phyloP scores from a whole-genome alignment of 2,113 vertebrate species.

The Sinocyclocheilus grahami region DNA sequence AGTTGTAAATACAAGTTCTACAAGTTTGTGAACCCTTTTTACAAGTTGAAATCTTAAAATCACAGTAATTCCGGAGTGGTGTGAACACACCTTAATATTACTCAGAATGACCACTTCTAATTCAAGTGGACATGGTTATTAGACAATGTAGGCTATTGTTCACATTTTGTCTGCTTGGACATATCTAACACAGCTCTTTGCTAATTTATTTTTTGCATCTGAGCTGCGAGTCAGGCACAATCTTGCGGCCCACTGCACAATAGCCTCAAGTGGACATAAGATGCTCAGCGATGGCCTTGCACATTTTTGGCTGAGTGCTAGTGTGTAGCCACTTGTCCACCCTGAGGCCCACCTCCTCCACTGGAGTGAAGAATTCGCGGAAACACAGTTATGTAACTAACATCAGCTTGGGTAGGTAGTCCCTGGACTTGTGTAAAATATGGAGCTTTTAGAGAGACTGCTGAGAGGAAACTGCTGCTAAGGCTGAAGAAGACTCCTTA shows the following conservation, averaged over 20 bases:
- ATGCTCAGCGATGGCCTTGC: neutral
- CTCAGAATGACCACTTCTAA: neutral
- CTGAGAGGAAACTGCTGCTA: slow-evolving; percentile 25
- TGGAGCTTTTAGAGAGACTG: slow-evolving; percentile 18
- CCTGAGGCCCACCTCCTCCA: slow-evolving; percentile 25
- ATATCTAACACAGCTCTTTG: neutral
- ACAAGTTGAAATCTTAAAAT: neutral
- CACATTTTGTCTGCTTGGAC: neutral
- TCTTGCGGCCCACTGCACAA: neutral
- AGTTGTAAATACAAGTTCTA: neutral
- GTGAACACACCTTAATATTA: neutral
- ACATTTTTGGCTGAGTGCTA: slow-evolving; percentile 14
- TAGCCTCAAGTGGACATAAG: neutral
- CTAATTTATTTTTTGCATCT: neutral
- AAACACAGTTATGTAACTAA: slow-evolving; percentile 32
- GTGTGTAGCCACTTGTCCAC: slow-evolving; percentile 15
- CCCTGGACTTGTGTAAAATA: slow-evolving; percentile 4
- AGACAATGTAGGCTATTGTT: neutral
- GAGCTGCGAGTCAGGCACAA: neutral
- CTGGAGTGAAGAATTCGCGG: slow-evolving; percentile 17
- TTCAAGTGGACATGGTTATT: neutral
- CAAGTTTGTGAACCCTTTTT: neutral
- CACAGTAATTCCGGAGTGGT: neutral
- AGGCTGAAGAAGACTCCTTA: neutral
- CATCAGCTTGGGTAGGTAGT: neutral